These are phyloP conservation scores for Corvus cornix DNA, from an alignment of 2,113 vertebrate species.

Conservation along the genomic window DNA sequence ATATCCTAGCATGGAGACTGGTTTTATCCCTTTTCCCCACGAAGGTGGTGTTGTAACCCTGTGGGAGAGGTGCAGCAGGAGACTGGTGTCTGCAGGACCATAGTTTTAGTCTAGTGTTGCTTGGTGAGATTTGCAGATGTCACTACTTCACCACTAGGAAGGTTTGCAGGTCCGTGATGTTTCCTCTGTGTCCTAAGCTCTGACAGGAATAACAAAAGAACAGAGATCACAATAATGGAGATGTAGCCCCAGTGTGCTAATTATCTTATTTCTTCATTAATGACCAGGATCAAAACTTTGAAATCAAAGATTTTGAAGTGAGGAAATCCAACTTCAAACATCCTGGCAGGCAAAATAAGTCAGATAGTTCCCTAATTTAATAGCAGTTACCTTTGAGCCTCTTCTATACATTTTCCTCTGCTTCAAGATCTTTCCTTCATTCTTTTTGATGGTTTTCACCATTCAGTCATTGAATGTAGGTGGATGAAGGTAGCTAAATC, in stretches of 20 bases:
- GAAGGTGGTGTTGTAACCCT: not conserved
- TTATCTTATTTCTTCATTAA: not conserved
- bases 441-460: not conserved
- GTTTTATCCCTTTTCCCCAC: not conserved
- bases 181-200: not conserved
- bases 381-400: not conserved
- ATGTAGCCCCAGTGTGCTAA: accelerated
- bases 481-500: not conserved
- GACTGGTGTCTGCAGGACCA: not conserved
- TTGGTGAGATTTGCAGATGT: not conserved
- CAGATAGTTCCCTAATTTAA: not conserved
- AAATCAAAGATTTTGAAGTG: not conserved
- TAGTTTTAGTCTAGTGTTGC: not conserved
- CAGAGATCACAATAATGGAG: not conserved
- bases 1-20: not conserved
- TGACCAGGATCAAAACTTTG: not conserved
- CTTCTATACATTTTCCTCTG: not conserved
- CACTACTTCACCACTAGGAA: not conserved
- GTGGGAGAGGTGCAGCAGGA: not conserved
- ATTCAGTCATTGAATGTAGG: not conserved
- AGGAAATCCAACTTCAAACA: not conserved
- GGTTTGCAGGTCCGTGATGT: not conserved
- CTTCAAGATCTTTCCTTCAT: not conserved
- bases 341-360: not conserved
- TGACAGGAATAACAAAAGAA: not conserved